These are phyloP conservation scores for Melanotaenia duboulayi DNA, from an alignment of 2,113 vertebrate species.

Conservation along the genomic window DNA sequence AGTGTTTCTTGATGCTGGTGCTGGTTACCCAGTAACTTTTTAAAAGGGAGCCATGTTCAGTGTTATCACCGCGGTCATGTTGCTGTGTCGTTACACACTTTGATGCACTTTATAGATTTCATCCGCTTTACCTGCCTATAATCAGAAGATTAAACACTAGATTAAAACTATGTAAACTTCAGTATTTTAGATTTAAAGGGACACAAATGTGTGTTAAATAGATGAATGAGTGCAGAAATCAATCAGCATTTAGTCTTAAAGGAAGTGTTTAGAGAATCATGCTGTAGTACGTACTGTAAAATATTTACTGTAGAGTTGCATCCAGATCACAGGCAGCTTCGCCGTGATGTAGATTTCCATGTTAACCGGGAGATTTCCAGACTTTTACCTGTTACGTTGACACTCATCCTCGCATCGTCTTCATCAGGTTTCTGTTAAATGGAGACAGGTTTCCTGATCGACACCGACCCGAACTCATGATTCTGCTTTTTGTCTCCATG, in stretches of 20 bases:
- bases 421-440: background rate
- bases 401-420: background rate
- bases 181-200: slow-evolving; percentile 5
- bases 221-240: slow-evolving; percentile 15
- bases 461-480: too few species aligned
- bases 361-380: background rate
- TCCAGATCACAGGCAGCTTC: background rate
- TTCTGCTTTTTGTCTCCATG: slow-evolving; percentile 22
- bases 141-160: slow-evolving; percentile 19
- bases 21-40: slow-evolving; percentile 34
- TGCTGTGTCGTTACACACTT: slow-evolving; percentile 48
- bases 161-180: slow-evolving; percentile 11
- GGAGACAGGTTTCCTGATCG: background rate
- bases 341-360: slow-evolving; percentile 24
- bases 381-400: slow-evolving; percentile 16
- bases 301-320: slow-evolving; percentile 36
- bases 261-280: slow-evolving; percentile 16
- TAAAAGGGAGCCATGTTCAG: slow-evolving; percentile 47
- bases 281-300: slow-evolving; percentile 40
- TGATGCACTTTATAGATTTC: slow-evolving; percentile 75
- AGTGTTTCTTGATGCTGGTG: slow-evolving; percentile 47
- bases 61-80: slow-evolving; percentile 32
- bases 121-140: slow-evolving; percentile 13
- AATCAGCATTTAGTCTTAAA: slow-evolving; percentile 23
- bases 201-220: background rate